Percentiles rank a stretch among this genome's conserved stretches.
phyloP scores from a whole-genome alignment of 2,797 vertebrate genomes.

The Diplodus puntazzo region DNA sequence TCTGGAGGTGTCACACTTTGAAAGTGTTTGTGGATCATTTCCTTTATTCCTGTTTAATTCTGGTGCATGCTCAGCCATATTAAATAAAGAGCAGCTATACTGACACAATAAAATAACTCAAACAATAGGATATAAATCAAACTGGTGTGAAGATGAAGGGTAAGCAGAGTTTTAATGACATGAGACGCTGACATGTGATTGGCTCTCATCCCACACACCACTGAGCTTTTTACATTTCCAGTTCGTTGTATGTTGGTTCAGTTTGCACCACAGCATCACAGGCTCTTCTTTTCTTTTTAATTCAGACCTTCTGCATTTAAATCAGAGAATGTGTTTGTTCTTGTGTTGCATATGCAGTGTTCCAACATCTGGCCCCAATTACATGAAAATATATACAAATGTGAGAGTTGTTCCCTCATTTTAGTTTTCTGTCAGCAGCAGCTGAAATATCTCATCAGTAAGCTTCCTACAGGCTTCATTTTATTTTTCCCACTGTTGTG shows the following conservation, averaged over 20 bases:
- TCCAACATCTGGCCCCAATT: conserved; percentile 10
- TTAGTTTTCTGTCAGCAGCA: not conserved
- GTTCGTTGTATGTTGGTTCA: not conserved
- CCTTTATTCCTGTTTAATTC: not conserved
- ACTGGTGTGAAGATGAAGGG: not conserved
- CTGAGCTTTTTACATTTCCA: not conserved
- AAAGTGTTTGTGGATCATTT: not conserved
- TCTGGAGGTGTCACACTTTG: not conserved
- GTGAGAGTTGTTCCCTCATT: not conserved
- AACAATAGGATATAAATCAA: not conserved
- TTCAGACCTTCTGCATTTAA: not conserved
- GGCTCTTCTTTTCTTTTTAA: not conserved
- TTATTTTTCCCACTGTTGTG: conserved; percentile 19
- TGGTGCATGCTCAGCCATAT: conserved; percentile 12
- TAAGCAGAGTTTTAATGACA: conserved; percentile 16
- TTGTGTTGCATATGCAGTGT: not conserved
- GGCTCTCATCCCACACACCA: not conserved
- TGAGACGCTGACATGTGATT: conserved; percentile 12
- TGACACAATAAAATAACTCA: conserved; percentile 17
- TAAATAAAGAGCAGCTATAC: conserved; percentile 15
- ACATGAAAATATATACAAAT: conserved; percentile 7
- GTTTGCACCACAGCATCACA: conserved; percentile 5
- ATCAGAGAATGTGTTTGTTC: not conserved
- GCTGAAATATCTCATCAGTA: conserved; percentile 10
- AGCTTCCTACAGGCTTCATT: conserved; percentile 4